A percentile compares a stretch with the other conserved stretches of the same genome.
These are phyloP conservation scores for Valencia hispanica DNA, from an alignment of 2,797 vertebrate species.

Conservation along the genomic window DNA sequence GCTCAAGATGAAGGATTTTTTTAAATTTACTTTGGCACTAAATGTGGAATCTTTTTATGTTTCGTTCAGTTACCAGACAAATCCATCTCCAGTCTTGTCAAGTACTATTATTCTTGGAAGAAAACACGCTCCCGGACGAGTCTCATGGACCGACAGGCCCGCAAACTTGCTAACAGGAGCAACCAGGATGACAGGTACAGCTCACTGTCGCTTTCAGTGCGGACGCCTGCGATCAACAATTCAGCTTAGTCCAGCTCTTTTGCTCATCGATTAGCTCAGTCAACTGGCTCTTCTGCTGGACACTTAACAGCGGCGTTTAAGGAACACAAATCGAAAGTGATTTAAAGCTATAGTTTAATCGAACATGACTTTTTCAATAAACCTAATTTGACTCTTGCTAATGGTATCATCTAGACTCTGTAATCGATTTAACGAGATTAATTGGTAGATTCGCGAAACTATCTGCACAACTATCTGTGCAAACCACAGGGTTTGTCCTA, in stretches of 20 bases:
- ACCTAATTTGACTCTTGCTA: neutral
- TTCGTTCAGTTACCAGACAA: conserved; percentile 88
- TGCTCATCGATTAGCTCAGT: neutral
- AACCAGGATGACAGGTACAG: conserved; percentile 93
- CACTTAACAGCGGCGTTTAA: neutral
- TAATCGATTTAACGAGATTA: neutral
- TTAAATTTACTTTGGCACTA: neutral
- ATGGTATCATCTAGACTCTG: neutral
- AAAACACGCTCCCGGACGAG: conserved; percentile 97
- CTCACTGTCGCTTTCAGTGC: too few relatives aligned
- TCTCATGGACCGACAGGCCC: conserved; percentile 97
- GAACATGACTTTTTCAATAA: neutral
- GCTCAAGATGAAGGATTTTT: neutral
- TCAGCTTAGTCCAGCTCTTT: neutral
- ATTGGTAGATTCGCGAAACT: neutral
- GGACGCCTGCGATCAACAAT: neutral
- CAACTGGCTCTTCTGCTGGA: neutral
- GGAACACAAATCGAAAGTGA: neutral
- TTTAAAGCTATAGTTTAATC: neutral
- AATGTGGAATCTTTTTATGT: neutral
- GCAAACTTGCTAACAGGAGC: conserved; percentile 91
- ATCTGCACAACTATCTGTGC: neutral
- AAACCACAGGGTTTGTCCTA: neutral
- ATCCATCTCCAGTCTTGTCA: conserved; percentile 97
- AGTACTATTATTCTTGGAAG: conserved; percentile 99